phyloP scores from a whole-genome alignment of 2,113 vertebrate genomes.

The Ginglymostoma cirratum region DNA sequence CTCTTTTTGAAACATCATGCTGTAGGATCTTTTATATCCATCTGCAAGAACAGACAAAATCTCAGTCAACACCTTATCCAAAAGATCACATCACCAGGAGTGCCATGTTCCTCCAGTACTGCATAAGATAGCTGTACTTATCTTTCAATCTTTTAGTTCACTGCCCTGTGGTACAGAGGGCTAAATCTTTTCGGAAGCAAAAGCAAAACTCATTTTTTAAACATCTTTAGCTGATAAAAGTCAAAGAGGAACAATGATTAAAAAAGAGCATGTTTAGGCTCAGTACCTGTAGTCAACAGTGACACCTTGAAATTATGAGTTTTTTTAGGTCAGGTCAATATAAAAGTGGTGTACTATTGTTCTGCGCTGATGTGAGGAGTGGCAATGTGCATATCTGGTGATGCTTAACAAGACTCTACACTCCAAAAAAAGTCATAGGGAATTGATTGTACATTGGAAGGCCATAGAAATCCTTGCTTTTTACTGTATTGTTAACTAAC shows the following conservation, averaged over 20 bases:
- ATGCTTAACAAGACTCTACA: background rate
- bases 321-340: background rate
- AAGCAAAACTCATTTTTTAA: background rate
- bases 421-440: background rate
- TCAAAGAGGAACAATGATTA: background rate
- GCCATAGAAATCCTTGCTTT: background rate
- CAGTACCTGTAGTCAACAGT: background rate
- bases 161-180: background rate
- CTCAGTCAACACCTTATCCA: background rate
- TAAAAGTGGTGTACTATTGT: background rate
- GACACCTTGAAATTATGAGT: background rate
- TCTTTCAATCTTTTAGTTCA: background rate
- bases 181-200: background rate
- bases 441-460: background rate
- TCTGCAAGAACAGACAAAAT: background rate
- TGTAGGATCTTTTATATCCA: background rate
- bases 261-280: background rate
- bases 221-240: background rate
- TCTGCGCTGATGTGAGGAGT: background rate
- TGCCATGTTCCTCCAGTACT: background rate
- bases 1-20: background rate
- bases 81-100: background rate
- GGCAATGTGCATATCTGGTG: background rate
- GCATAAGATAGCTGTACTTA: background rate
- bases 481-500: background rate